A percentile compares a stretch with the other conserved stretches of the same genome.
These are phyloP conservation scores for Lissocephala sabroskyi DNA, from an alignment of 2,888 invertebrate species.

Conservation along the genomic window DNA sequence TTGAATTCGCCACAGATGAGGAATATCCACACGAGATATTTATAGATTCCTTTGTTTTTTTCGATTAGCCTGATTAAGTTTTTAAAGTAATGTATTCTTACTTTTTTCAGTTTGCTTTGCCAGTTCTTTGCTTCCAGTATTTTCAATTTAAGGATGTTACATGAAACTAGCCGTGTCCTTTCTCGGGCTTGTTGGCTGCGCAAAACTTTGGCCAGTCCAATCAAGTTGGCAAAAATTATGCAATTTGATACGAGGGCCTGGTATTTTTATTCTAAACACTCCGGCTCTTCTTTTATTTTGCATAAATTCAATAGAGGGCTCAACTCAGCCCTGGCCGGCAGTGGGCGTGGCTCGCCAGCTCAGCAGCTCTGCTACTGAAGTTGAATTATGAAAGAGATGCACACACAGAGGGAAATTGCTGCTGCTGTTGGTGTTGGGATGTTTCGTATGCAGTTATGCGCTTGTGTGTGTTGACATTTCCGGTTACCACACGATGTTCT, in stretches of 20 bases:
- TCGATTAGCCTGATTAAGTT: not conserved
- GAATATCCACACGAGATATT: too few species aligned
- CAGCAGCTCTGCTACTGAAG: slow-evolving; percentile 31
- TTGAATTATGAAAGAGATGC: slow-evolving; percentile 47
- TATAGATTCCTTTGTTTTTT: not conserved
- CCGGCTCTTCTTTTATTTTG: not conserved
- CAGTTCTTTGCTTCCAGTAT: not conserved
- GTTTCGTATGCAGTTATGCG: not conserved
- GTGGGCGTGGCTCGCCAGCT: slow-evolving; percentile 29
- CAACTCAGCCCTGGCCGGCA: too few species aligned
- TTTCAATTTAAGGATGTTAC: slow-evolving; percentile 1
- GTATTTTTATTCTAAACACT: slow-evolving; percentile 3
- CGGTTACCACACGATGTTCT: slow-evolving; percentile 7
- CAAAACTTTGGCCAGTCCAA: not conserved
- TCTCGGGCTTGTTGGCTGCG: not conserved
- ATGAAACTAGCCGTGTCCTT: not conserved
- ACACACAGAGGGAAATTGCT: slow-evolving; percentile 5
- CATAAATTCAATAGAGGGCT: slow-evolving; percentile 8
- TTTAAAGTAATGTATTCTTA: not conserved
- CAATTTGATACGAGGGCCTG: not conserved
- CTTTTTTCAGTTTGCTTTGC: not conserved
- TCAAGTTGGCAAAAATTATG: slow-evolving; percentile 2
- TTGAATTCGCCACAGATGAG: too few species aligned
- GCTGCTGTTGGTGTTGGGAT: too few species aligned
- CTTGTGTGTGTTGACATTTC: slow-evolving; percentile 11